These are phyloP conservation scores for Scleropages formosus DNA, from an alignment of 2,797 vertebrate species.

Conservation along the genomic window DNA sequence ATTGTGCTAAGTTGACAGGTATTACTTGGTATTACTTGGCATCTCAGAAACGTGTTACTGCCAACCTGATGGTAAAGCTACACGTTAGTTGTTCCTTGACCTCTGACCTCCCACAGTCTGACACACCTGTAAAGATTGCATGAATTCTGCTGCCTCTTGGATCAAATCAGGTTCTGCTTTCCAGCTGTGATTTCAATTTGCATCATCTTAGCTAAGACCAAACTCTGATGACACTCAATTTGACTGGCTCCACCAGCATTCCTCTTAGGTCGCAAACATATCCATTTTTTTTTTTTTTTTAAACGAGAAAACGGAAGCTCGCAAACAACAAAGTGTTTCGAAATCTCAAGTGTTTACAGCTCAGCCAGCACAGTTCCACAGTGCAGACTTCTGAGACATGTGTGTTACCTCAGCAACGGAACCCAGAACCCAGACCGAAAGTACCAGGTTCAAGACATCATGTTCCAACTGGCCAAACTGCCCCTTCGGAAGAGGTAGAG, in stretches of 20 bases:
- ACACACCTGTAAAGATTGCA: background rate
- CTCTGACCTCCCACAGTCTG: background rate
- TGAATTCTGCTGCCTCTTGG: background rate
- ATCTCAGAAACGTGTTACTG: background rate
- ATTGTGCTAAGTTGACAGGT: background rate
- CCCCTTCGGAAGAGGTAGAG: slow-evolving; percentile 14
- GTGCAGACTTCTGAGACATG: background rate
- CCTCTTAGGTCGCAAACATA: background rate
- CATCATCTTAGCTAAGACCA: background rate
- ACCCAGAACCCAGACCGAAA: background rate
- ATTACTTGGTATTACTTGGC: background rate
- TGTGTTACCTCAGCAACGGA: slow-evolving; percentile 24
- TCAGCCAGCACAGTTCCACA: background rate
- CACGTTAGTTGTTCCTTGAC: background rate
- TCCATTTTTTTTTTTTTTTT: background rate
- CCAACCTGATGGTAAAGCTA: background rate
- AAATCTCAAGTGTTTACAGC: slow-evolving; percentile 21
- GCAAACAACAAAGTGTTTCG: background rate
- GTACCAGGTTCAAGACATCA: slow-evolving; percentile 7
- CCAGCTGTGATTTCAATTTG: background rate
- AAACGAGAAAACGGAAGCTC: background rate
- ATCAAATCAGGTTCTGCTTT: background rate
- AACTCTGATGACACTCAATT: background rate
- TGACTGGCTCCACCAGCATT: background rate
- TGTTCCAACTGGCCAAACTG: slow-evolving; percentile 14